Percentiles rank a stretch among this genome's conserved stretches.
phyloP scores from a whole-genome alignment of 2,113 vertebrate genomes.

The Coturnix japonica region DNA sequence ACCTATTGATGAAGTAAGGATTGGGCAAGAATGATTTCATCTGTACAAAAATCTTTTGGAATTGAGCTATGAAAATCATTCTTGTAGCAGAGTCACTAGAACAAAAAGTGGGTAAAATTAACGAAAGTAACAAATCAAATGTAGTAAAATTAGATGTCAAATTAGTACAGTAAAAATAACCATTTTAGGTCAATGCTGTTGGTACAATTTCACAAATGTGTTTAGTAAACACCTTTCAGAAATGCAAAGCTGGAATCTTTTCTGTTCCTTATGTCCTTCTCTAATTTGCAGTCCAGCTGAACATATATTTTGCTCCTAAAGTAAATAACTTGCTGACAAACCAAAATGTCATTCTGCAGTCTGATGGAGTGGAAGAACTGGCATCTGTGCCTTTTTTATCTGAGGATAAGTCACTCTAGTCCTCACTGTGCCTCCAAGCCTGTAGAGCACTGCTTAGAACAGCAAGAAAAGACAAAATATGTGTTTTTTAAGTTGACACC shows the following conservation, averaged over 20 bases:
- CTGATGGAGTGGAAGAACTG: not conserved
- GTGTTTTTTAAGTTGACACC: not conserved
- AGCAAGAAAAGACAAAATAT: not conserved
- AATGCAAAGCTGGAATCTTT: not conserved
- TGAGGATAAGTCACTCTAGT: not conserved
- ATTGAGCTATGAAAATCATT: not conserved
- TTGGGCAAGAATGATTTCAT: not conserved
- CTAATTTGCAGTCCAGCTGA: not conserved
- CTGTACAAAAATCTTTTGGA: not conserved
- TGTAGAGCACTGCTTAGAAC: not conserved
- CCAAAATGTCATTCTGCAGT: not conserved
- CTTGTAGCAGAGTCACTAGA: not conserved
- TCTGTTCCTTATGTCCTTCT: not conserved
- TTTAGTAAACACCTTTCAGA: not conserved
- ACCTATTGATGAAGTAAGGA: not conserved
- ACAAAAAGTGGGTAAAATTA: not conserved
- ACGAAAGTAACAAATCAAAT: not conserved
- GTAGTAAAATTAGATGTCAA: not conserved
- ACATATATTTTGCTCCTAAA: not conserved
- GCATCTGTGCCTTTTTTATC: not conserved
- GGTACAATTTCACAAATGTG: constrained; percentile 20
- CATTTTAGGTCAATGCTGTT: not conserved
- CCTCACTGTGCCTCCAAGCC: not conserved
- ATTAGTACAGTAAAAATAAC: constrained; percentile 29
- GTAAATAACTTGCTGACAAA: constrained; percentile 10